Evolutionary conservation across 2,797 vertebrate species (phyloP).

Genomic region (Bucorvus abyssinicus): DNA sequence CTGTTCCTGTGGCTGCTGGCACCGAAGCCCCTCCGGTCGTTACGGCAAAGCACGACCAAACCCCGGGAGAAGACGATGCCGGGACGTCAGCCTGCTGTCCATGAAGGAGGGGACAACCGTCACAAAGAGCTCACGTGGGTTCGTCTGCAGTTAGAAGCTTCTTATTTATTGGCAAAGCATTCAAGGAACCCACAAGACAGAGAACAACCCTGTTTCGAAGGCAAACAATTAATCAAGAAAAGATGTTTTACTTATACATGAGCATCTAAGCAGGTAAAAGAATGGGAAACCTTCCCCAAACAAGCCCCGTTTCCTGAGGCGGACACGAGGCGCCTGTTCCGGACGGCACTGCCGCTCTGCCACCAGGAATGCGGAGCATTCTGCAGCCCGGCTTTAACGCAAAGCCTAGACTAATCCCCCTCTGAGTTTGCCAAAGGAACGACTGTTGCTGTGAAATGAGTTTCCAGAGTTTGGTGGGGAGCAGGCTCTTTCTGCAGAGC

Average conservation of each 20-base stretch:
- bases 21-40: accelerated
- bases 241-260: neutral
- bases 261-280: neutral
- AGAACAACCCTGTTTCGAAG: neutral
- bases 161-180: neutral
- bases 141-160: neutral
- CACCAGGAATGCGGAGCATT: slow-evolving; percentile 31
- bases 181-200: slow-evolving; percentile 11
- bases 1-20: neutral
- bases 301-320: neutral
- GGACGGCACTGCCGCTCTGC: neutral
- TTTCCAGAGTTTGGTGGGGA: neutral
- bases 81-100: neutral
- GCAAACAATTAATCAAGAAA: neutral
- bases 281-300: neutral
- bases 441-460: neutral
- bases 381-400: slow-evolving; percentile 22
- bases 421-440: slow-evolving; percentile 18
- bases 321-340: neutral
- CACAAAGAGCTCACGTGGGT: neutral
- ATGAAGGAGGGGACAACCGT: neutral
- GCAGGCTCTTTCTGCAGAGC: neutral
- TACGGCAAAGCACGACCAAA: neutral
- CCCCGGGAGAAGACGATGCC: accelerated
- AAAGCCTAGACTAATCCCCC: slow-evolving; percentile 38